phyloP scores from a whole-genome alignment of 2,113 vertebrate species.

The Ptilorrhoa leucosticta region DNA sequence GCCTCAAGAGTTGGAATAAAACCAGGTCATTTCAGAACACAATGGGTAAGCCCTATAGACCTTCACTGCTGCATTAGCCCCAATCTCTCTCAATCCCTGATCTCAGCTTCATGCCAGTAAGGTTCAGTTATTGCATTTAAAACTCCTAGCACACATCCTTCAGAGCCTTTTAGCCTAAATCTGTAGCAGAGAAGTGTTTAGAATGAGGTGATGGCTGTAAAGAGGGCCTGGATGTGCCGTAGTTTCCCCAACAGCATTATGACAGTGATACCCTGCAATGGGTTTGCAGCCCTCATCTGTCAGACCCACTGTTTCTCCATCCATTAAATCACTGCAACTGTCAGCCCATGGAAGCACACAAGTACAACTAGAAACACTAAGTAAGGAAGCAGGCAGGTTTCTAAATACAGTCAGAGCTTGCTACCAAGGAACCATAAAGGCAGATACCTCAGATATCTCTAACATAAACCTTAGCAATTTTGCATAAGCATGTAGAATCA shows the following conservation, averaged over 20 bases:
- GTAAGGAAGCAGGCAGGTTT: neutral
- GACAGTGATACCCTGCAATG: neutral
- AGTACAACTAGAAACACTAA: neutral
- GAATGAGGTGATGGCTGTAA: neutral
- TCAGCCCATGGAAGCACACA: neutral
- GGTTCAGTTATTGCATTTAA: neutral
- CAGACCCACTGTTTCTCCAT: neutral
- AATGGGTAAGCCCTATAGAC: neutral
- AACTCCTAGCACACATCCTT: neutral
- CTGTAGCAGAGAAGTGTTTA: neutral
- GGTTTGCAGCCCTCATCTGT: neutral
- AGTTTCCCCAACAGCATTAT: neutral
- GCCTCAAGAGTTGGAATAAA: neutral
- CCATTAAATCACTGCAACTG: neutral
- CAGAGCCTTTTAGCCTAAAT: neutral
- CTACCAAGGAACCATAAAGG: neutral
- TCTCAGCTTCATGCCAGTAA: neutral
- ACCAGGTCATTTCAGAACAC: neutral
- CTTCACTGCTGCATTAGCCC: neutral
- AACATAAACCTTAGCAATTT: neutral
- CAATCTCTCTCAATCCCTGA: accelerated
- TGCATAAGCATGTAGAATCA: neutral
- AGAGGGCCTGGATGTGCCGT: neutral
- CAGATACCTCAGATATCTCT: neutral
- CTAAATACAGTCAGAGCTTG: neutral